Conservation (phyloP, 2,888 invertebrate species). For the Athalia rosae region DNA sequence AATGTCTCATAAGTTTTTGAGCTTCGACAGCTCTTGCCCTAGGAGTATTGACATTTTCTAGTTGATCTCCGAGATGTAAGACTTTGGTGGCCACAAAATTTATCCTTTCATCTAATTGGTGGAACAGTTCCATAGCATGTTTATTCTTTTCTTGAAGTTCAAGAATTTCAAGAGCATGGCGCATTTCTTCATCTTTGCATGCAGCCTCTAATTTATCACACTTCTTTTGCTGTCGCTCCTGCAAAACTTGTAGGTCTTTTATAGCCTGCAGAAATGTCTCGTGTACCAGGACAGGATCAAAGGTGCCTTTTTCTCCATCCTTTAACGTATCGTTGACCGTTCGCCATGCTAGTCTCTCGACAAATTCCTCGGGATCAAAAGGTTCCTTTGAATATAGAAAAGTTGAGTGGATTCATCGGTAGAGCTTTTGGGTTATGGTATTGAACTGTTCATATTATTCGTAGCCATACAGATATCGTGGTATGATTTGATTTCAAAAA, state of each 20-base stretch:
- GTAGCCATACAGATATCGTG: neutral
- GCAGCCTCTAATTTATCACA: constrained; percentile 88
- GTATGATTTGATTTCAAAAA: neutral
- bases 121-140: constrained; percentile 90
- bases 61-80: constrained; percentile 97
- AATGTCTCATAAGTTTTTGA: constrained; percentile 91
- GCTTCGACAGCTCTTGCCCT: constrained; percentile 96
- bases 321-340: constrained; percentile 84
- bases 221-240: constrained; percentile 90
- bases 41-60: constrained; percentile 97
- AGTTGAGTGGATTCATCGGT: too few relatives aligned
- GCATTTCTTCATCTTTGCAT: constrained; percentile 90
- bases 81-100: constrained; percentile 98
- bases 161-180: constrained; percentile 86
- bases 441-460: neutral
- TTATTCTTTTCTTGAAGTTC: constrained; percentile 91
- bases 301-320: constrained; percentile 83
- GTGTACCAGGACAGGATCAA: constrained; percentile 91
- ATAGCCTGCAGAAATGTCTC: constrained; percentile 96
- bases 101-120: constrained; percentile 95
- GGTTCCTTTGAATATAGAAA: constrained; percentile 80
- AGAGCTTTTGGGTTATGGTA: constrained; percentile 15
- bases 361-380: constrained; percentile 97
- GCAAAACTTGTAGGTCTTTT: constrained; percentile 84
- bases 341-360: constrained; percentile 96